Percentiles rank a stretch among this genome's conserved stretches.
Conservation (phyloP, 2,888 invertebrate genomes). For the Imbricaverruca yamaguchii region DNA sequence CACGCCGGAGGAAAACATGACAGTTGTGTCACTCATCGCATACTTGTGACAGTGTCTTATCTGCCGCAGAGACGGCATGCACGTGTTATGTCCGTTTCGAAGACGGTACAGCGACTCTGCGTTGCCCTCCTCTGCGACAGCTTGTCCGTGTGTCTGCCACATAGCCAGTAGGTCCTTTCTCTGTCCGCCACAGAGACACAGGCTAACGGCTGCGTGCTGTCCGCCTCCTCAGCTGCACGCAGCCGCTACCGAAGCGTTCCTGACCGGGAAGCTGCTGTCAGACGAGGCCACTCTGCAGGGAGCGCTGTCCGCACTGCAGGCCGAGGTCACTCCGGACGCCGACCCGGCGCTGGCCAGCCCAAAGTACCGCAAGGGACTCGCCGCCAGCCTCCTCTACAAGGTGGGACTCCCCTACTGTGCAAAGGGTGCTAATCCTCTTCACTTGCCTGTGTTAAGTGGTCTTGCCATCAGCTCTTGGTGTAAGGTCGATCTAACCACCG, state of each 20-base stretch:
- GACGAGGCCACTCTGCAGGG: conserved; percentile 37
- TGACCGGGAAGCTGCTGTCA: conserved; percentile 31
- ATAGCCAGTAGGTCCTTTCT: no score
- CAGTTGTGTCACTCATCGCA: no score
- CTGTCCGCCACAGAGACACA: no score
- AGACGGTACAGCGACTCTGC: no score
- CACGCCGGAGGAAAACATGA: no score
- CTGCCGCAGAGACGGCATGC: no score
- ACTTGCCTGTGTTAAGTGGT: neutral
- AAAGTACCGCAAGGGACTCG: conserved; percentile 60
- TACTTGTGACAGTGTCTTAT: no score
- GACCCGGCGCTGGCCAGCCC: conserved; percentile 59
- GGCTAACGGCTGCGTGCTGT: no score
- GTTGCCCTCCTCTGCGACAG: no score
- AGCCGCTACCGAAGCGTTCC: conserved; percentile 29
- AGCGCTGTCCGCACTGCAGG: conserved; percentile 48
- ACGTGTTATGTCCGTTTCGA: no score
- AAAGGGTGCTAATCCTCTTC: neutral
- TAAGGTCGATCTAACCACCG: neutral
- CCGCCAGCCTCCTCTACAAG: conserved; percentile 72
- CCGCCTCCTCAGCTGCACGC: conserved; percentile 27
- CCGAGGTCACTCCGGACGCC: conserved; percentile 57
- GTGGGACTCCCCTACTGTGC: conserved; percentile 42
- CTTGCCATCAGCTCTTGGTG: no score
- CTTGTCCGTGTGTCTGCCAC: no score